Evolutionary conservation across 2,797 vertebrate genomes (phyloP), one percentile per base, ranked within the genome.

Genomic region (Geotrypetes seraphini): DNA sequence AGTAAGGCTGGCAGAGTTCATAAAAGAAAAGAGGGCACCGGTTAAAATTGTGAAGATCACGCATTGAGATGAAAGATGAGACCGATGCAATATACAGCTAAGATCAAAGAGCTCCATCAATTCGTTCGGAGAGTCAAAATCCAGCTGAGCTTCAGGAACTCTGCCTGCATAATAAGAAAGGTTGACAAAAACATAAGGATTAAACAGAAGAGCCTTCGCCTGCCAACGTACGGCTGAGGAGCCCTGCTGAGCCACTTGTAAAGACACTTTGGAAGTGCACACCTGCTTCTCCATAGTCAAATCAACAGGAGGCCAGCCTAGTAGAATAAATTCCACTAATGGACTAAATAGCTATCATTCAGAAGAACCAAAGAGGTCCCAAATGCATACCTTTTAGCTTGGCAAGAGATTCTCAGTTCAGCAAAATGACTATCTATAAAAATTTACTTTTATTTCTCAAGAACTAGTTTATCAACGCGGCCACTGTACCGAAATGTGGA

Each of bases 201-300:
- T 82, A 82, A 79, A 79, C 73, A 81, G 81, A 83, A 76, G 77
- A 81, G 71, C 77, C 70, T 64, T 77, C 76, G 80, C 77, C 71
- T 66, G 64, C 36, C 43, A 76, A 71, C 67, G 57, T 58, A 47
- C 25, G 23, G 73, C 68, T 66, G 39, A 55, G 60, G 60, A 53
- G 55, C 53, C 75, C 77, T 68, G 66, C 71, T 61, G 79, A 70
- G 78, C 61, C 64, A 69, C 76, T 78, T 73, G 71, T 71, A 74
- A 76, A 73, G 78, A 62, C 60, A 65, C 69, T 79, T 58, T 62
- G 67, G 68, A 73, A 68, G 55, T 30, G 38, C 59, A 63, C 77
- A 82, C 77, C 78, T 83, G 81, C 79, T 79, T 69, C 66, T 73
- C 56, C 47, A 48, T 29, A 43, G 63, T 52, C 55, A 69, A 68